Base-by-base conservation (phyloP, 1,140 invertebrate genomes). In the Hycleus cichorii region DNA sequence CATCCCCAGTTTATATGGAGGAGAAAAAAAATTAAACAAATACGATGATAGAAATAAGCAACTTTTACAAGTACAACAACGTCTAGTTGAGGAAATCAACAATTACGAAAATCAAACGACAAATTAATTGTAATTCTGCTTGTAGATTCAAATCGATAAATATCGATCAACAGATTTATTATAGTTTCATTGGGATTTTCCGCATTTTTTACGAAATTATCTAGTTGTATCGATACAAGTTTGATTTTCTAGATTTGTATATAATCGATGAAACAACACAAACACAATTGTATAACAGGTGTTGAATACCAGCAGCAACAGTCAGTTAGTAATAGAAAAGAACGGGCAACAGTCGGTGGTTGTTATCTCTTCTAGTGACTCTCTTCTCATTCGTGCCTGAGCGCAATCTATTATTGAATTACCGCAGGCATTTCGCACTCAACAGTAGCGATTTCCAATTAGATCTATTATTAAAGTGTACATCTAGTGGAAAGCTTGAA, bases 41-140 rank as follows among this genome's bases (percentile, higher is more conserved):
- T 18, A 18, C 18, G 18, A 18, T 18, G 18, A 18, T 18, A 18
- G 26, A 47, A 47, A 39, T 39, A 32, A 43, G 40, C 8, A 39
- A 46, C n/a, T 43, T 47, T 47, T 47, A 18, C 42, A 55, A 55
- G 43, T 46, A 24, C 52, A 55, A 47, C 45, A 46, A 43, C 43
- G 51, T 58, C 57, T 47, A 57, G 59, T 59, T 54, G 57, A 62
- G 63, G 63, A 64, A 64, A 62, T 52, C 54, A 45, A 54, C 64
- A 66, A 66, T 66, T 66, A 66, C 62, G 59, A 59, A 32, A 26
- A 54, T 46, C 57, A 60, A 49, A 58, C 53, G 64, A 66, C 64
- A 66, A 66, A 66, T 66, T 66, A 66, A 66, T 66, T 66, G 64
- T 62, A 64, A 59, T 64, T 62, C 64, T 57, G 57, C 59, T 62